Percentiles rank a stretch among this genome's conserved stretches.
Evolutionary conservation across 2,113 vertebrate genomes (phyloP).

Genomic region (Ploceus nigricollis): DNA sequence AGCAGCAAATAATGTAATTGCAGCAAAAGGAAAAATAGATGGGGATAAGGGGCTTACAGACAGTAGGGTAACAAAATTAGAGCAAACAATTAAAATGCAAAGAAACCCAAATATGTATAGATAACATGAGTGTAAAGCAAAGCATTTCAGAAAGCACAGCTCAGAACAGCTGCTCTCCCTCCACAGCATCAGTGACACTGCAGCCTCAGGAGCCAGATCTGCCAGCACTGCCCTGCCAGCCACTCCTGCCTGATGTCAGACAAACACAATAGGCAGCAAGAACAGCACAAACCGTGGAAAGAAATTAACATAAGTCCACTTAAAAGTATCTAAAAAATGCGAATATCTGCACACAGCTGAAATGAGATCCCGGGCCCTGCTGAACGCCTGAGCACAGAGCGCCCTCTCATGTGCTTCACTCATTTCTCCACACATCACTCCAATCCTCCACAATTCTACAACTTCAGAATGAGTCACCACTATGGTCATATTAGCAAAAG

Average conservation of each 20-base stretch:
- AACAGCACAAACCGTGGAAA: not conserved
- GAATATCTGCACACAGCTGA: not conserved
- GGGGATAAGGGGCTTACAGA: not conserved
- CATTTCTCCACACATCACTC: not conserved
- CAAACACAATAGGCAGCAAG: not conserved
- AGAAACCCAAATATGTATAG: not conserved
- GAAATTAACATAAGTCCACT: not conserved
- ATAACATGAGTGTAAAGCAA: not conserved
- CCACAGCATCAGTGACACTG: not conserved
- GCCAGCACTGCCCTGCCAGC: not conserved
- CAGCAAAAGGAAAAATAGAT: not conserved
- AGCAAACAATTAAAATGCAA: not conserved
- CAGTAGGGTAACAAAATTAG: not conserved
- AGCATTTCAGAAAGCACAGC: not conserved
- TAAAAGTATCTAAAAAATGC: not conserved
- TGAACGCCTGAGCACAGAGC: not conserved
- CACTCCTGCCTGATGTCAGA: not conserved
- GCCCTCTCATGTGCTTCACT: constrained; percentile 33
- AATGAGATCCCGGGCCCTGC: not conserved
- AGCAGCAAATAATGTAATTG: not conserved
- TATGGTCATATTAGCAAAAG: not conserved
- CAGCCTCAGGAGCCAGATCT: not conserved
- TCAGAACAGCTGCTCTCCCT: not conserved
- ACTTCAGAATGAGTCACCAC: not conserved
- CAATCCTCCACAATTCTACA: not conserved